Evolutionary conservation across 2,113 vertebrate species (phyloP), one percentile per base, ranked within the genome.

Genomic region (Ptilonorhynchus violaceus): DNA sequence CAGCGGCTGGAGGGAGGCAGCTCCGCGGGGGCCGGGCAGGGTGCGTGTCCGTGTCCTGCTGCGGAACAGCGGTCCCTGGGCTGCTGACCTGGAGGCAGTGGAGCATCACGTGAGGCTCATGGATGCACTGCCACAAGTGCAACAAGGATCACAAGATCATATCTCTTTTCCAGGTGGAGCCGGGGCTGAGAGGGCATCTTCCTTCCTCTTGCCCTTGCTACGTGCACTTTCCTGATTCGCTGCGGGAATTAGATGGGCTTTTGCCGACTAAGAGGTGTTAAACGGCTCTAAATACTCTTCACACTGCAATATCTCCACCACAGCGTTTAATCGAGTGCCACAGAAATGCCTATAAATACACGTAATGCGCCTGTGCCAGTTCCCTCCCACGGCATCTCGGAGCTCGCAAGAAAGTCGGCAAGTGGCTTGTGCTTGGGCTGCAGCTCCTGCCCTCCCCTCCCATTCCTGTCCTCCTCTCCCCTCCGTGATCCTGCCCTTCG

Each of bases 331-430:
- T 94, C 76, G 95, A 97, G 96, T 93, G 96, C 94, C 94, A 95
- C 82, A 92, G 96, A 76, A 96, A 93, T 76, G 89, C 92, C 95
- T 95, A 93, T 95, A 96, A 96, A 96, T 96, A 97, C 94, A 89
- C 15, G 70, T 56, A 89, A 55, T 79, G 39, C 15, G 74, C 93
- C 87, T 82, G 69, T 94, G 94, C 94, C 95, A 91, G 93, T n/a
- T 47, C 91, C 93, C 94, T 96, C 96, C 95, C 68, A 92, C 96
- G 60, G 93, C 91, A 95, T 18, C 89, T 81, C 15, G 2, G 80
- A 85, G 87, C 96, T 89, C 6, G 7, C 93, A 82, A 8, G 89
- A 63, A 74, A 87, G 83, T 28, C 28, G 20, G 31, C 69, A 5
- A 92, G 91, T 20, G 89, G 47, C 77, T 95, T 39, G 44, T 85